phyloP scores from a whole-genome alignment of 2,113 vertebrate genomes.

The Perognathus longimembris region DNA sequence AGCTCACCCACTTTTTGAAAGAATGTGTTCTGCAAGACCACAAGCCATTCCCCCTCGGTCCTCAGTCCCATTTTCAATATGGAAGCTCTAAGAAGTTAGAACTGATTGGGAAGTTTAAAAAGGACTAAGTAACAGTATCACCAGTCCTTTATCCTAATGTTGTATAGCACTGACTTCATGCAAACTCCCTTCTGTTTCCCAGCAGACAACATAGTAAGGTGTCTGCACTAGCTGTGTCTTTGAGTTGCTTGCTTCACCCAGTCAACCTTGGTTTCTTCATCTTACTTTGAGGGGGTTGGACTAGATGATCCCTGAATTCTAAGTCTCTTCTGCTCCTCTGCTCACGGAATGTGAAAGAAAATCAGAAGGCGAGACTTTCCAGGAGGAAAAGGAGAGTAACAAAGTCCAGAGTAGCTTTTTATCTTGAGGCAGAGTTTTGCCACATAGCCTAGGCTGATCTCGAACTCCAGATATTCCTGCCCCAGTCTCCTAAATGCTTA shows the following conservation, averaged over 20 bases:
- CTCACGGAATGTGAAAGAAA: too few relatives aligned
- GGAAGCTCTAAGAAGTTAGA: neutral
- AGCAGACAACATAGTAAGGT: neutral
- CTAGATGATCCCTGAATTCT: too few relatives aligned
- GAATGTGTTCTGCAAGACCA: neutral
- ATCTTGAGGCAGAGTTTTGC: too few relatives aligned
- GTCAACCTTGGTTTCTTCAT: too few relatives aligned
- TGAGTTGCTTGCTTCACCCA: too few relatives aligned
- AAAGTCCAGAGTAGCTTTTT: too few relatives aligned
- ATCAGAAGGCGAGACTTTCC: too few relatives aligned
- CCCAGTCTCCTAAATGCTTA: neutral
- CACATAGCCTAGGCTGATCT: neutral
- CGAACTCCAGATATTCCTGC: neutral
- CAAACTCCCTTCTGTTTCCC: neutral
- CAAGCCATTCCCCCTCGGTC: neutral
- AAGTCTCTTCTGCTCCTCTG: too few relatives aligned
- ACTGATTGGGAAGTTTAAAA: neutral
- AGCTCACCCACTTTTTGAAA: neutral
- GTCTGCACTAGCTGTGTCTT: too few relatives aligned
- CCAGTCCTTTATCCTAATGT: neutral
- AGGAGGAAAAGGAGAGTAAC: too few relatives aligned
- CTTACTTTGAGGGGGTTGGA: too few relatives aligned
- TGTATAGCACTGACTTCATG: neutral
- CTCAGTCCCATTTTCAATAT: neutral
- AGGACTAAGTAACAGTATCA: neutral